phyloP scores from a whole-genome alignment of 37 sponge, comb jelly and placozoan species.

The Beroe forskalii region DNA sequence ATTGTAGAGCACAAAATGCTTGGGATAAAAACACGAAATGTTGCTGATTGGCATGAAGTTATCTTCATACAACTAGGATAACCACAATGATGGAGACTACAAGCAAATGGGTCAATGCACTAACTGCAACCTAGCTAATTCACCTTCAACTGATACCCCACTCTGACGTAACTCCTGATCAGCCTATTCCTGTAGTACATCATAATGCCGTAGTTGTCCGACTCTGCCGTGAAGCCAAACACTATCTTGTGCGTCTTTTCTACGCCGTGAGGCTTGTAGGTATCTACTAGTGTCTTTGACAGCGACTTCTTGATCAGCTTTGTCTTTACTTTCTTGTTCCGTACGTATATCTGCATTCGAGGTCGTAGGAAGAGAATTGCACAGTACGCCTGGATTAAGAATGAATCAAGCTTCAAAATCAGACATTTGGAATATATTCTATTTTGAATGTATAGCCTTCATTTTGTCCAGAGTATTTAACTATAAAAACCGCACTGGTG shows the following conservation, averaged over 20 bases:
- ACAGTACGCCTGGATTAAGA: constrained; percentile 63
- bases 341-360: constrained; percentile 42
- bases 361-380: constrained; percentile 54
- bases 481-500: too few species aligned
- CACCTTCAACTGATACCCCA: constrained; percentile 62
- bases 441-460: too few species aligned
- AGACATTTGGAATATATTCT: too few species aligned
- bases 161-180: constrained; percentile 60
- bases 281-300: constrained; percentile 30
- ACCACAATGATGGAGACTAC: too few species aligned
- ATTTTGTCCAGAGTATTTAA: too few species aligned
- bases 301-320: constrained; percentile 23
- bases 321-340: constrained; percentile 63
- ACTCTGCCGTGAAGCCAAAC: constrained; percentile 55
- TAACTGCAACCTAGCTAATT: too few species aligned
- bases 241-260: constrained; percentile 51
- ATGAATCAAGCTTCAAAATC: too few species aligned
- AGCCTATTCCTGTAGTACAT: constrained; percentile 67
- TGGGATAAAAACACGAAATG: not conserved
- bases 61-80: too few species aligned
- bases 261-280: constrained; percentile 35
- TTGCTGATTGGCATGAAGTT: not conserved
- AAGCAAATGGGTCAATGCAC: too few species aligned
- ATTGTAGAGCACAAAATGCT: too few species aligned
- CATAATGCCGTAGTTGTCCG: constrained; percentile 61